phyloP scores from a whole-genome alignment of 2,113 vertebrate genomes.

The Caracal caracal region DNA sequence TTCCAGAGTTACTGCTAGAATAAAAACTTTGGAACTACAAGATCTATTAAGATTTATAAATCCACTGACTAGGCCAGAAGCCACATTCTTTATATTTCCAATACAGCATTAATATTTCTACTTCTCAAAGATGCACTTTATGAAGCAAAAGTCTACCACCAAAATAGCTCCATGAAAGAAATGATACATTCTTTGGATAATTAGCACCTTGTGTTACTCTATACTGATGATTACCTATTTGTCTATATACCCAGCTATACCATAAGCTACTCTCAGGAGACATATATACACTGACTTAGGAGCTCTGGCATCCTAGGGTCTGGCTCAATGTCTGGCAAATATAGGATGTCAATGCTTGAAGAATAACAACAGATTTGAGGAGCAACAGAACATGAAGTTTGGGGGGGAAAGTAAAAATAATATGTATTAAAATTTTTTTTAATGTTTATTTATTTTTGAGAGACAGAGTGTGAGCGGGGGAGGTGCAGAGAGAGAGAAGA shows the following conservation, averaged over 20 bases:
- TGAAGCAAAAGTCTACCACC: background rate
- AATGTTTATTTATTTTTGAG: too few species aligned
- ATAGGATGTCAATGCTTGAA: background rate
- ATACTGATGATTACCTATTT: background rate
- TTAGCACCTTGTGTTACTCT: background rate
- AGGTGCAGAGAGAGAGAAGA: too few species aligned
- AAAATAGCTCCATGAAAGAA: slow-evolving; percentile 37
- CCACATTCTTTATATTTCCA: slow-evolving; percentile 1
- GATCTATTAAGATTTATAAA: background rate
- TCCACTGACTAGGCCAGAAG: background rate
- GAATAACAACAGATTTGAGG: slow-evolving; percentile 14
- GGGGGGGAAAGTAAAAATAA: background rate
- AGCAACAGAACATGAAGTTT: background rate
- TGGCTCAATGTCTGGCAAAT: background rate
- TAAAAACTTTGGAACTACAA: background rate
- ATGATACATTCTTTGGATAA: background rate
- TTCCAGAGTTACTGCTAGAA: slow-evolving; percentile 1
- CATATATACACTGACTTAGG: background rate
- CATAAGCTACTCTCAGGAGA: background rate
- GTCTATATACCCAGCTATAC: background rate
- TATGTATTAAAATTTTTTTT: background rate
- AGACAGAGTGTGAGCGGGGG: too few species aligned
- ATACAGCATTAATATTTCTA: background rate
- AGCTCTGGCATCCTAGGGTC: background rate
- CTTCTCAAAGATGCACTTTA: slow-evolving; percentile 26